Conservation (phyloP, 2,113 vertebrate species). For the Dipodomys ordii region DNA sequence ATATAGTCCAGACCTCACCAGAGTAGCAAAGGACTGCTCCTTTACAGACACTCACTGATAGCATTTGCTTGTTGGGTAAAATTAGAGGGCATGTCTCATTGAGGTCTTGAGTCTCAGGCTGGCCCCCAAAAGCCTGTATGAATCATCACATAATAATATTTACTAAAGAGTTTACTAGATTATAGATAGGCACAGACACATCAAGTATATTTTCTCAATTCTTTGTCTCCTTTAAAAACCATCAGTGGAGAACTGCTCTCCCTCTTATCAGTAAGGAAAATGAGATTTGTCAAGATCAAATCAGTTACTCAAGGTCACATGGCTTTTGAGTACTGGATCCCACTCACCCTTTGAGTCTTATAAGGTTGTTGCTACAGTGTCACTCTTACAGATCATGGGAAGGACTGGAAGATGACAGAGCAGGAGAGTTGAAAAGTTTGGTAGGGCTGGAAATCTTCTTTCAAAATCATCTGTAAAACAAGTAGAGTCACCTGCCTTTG, state of each 20-base stretch:
- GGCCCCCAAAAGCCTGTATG: not conserved
- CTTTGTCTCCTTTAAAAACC: not conserved
- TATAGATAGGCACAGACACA: not conserved
- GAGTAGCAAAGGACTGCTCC: not conserved
- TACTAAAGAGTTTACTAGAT: not conserved
- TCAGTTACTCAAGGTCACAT: not conserved
- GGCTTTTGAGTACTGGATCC: not conserved
- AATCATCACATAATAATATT: not conserved
- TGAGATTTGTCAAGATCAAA: not conserved
- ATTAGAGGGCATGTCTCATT: not conserved
- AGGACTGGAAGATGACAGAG: not conserved
- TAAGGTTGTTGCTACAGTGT: not conserved
- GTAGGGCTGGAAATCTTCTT: not conserved
- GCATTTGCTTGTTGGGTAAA: not conserved
- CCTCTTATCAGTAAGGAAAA: conserved; percentile 20
- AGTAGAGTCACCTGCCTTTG: not conserved
- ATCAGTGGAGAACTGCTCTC: not conserved
- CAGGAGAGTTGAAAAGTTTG: not conserved
- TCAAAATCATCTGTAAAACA: not conserved
- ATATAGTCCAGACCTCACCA: not conserved
- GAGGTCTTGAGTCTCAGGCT: not conserved
- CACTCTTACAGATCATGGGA: not conserved
- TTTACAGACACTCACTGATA: not conserved
- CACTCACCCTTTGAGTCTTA: not conserved
- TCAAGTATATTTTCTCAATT: not conserved